Evolutionary conservation across 37 sponge, comb jelly and placozoan species (phyloP), one percentile per base, ranked within the genome.

Genomic region (Haliclona indistincta): DNA sequence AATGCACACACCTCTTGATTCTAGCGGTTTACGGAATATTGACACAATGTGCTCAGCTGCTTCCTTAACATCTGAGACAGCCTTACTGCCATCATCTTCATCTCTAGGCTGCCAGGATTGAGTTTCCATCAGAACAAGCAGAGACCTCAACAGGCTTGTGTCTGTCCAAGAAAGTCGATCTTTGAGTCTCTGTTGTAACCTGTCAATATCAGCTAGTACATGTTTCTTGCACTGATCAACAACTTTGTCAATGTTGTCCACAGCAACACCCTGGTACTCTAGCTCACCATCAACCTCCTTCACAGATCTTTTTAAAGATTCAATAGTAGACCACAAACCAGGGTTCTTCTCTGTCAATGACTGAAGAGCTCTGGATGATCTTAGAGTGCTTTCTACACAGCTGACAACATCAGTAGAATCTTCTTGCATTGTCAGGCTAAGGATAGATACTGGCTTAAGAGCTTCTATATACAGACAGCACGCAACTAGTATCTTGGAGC

Each of bases 401-500:
- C 51, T 64, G 17, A 71, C 79, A n/a, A 54, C 56, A 38, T 86
- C 80, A 33, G 64, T n/a, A 4, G 64, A 42, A 73, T 45, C 22
- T 28, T 42, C 80, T 51, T 86, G 80, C 6, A 86, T 60, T 22
- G 86, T 73, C 22, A 74, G 80, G 47, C 86, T 86, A 2, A 86
- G 75, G 39, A 86, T 74, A 15, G 74, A 86, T 4, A 74, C 61
- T 13, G 75, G 63, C 60, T 86, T 86, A 10, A 86, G 70, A 22
- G 65, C 39, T 58, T 84, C 84, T 1, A 43, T 63, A 33, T 86
- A 86, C 64, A 86, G 44, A 34, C 75, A 80, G 56, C 61, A 64
- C 28, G 80, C 86, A 67, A 77, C 19, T 10, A 86, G 56, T 29
- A 56, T 49, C 43, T 44, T 79, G 61, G 25, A 64, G 25, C 73